Evolutionary conservation across 1,140 invertebrate species (phyloP).

Genomic region (Plutomurus gul): DNA sequence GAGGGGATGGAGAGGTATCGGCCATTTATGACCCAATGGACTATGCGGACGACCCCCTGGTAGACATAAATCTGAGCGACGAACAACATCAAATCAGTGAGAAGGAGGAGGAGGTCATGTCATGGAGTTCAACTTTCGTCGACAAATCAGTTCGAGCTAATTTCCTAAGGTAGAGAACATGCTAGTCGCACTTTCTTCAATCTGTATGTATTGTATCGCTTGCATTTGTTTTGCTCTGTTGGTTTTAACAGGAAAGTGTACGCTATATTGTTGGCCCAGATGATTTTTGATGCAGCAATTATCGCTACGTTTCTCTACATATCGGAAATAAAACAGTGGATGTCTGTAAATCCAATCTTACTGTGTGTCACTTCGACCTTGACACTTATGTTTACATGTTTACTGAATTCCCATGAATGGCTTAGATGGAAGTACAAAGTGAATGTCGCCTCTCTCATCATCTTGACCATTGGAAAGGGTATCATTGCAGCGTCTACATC

Average conservation of each 20-base stretch:
- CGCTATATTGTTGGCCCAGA: too few relatives aligned
- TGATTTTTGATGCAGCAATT: too few relatives aligned
- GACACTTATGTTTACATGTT: background rate
- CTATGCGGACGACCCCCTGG: background rate
- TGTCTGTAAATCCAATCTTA: background rate
- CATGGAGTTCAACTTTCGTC: background rate
- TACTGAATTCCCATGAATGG: background rate
- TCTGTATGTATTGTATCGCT: too few relatives aligned
- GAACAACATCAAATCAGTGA: background rate
- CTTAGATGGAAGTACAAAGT: slow-evolving; percentile 3
- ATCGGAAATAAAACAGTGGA: background rate
- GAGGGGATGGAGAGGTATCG: background rate
- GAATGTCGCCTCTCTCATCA: background rate
- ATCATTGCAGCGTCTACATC: background rate
- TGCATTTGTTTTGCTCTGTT: too few relatives aligned
- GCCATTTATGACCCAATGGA: background rate
- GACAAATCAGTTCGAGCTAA: background rate
- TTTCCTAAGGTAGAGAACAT: background rate
- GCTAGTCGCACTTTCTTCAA: too few relatives aligned
- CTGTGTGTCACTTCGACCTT: background rate
- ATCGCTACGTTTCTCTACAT: too few relatives aligned
- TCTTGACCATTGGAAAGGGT: background rate
- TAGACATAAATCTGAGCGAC: background rate
- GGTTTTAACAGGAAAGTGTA: too few relatives aligned
- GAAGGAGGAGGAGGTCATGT: background rate